phyloP scores from a whole-genome alignment of 1,140 invertebrate genomes.

The Leptestheria dahalacensis region DNA sequence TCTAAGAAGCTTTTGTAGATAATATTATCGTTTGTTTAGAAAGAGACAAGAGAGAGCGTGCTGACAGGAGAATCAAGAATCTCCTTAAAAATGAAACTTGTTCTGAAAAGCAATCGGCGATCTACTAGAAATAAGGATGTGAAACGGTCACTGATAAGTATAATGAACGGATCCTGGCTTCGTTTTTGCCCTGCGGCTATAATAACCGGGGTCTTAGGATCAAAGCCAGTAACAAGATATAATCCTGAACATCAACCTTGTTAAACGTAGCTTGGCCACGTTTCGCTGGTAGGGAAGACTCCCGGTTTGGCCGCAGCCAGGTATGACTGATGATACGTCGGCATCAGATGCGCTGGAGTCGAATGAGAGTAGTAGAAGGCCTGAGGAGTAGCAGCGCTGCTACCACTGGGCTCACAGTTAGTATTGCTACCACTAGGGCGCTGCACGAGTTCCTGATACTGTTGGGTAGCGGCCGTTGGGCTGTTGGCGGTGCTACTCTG shows the following conservation, averaged over 20 bases:
- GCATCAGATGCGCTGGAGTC: neutral
- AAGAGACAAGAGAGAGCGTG: too few species aligned
- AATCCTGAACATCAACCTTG: too few species aligned
- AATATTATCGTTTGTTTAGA: neutral
- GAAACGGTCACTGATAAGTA: too few species aligned
- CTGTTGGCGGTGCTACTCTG: constrained; percentile 2
- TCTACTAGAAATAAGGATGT: too few species aligned
- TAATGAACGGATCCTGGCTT: too few species aligned
- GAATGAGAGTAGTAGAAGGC: neutral
- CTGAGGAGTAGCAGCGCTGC: neutral
- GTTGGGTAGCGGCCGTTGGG: neutral
- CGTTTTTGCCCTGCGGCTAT: neutral
- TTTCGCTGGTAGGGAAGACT: neutral
- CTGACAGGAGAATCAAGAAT: too few species aligned
- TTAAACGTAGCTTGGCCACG: constrained; percentile 7
- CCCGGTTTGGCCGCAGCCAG: neutral
- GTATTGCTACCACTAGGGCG: neutral
- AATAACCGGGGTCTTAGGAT: neutral
- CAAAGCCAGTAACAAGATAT: neutral
- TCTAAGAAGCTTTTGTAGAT: neutral
- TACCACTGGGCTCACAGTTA: neutral
- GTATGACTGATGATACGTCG: constrained; percentile 1
- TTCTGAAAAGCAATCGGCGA: too few species aligned
- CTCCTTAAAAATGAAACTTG: too few species aligned
- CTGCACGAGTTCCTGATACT: neutral